Evolutionary conservation across 2,797 vertebrate species (phyloP), one percentile per base, ranked within the genome.

Genomic region (Rhinella marina): DNA sequence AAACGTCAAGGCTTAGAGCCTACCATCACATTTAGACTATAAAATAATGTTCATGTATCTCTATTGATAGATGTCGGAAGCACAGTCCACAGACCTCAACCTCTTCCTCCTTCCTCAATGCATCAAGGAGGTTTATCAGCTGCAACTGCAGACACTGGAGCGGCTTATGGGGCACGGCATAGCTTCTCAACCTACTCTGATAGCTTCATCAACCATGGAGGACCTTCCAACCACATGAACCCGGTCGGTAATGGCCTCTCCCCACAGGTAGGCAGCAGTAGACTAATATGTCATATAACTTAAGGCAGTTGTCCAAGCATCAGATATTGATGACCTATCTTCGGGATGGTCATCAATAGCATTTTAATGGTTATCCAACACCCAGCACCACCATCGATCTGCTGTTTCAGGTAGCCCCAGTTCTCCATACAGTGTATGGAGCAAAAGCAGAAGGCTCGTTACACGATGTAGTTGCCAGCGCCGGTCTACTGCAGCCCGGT

Each of bases 161-260:
- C 97, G 0, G 96, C 96, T 85, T 99, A 98, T 0, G 96, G 97
- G 27, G 95, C 98, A 89, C 95, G 97, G 27, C 97, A 98, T 81
- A 85, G 97, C 90, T 99, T 99, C 94, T 97, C 97, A 93, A 97
- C 96, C 95, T 99, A 99, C 93, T 96, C 98, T 0, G 98, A 99
- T 92, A 96, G 95, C 89, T 99, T 99, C 94, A 98, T 99, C 96
- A 97, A 95, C 90, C 95, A 97, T 0, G 91, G 97, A 0, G 97
- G 96, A 0, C 95, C 96, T 0, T 94, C 94, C 92, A 98, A 97
- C 93, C 97, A 98, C 92, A 97, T 98, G 96, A 98, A 97, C 91
- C 95, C 96, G 0, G 97, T 98, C 91, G 97, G 96, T 95, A 98
- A 97, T 0, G 97, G 98, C 84, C 97, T 98, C 88, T 97, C 97